Percentiles rank a stretch among this genome's conserved stretches.
phyloP scores from a whole-genome alignment of 2,113 vertebrate species.

The Hydrochoerus hydrochaeris region DNA sequence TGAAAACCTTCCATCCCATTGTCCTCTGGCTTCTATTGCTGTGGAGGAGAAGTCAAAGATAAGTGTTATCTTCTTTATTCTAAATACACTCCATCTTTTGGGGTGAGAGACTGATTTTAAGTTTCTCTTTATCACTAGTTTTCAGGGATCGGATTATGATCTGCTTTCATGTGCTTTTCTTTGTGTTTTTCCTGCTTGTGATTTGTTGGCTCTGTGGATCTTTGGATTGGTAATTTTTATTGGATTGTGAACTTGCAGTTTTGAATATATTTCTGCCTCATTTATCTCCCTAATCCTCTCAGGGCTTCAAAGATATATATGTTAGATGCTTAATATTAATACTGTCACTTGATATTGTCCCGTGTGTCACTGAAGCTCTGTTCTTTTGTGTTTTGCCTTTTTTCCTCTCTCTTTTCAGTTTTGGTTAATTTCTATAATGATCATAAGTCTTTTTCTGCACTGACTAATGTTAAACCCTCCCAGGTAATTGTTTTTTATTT shows the following conservation, averaged over 20 bases:
- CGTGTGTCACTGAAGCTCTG: background rate
- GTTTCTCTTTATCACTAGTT: background rate
- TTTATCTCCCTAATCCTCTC: background rate
- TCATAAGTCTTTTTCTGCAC: background rate
- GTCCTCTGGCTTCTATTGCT: background rate
- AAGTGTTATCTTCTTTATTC: background rate
- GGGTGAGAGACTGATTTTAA: background rate
- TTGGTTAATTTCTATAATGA: slow-evolving; percentile 28
- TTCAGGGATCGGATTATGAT: slow-evolving; percentile 21
- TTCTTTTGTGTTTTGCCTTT: background rate
- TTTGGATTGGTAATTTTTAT: slow-evolving; percentile 36
- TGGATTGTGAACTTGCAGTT: background rate
- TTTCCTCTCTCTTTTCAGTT: background rate
- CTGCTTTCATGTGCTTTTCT: background rate
- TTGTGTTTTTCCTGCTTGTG: background rate
- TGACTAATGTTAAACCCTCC: background rate
- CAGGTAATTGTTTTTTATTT: background rate
- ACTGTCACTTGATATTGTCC: background rate
- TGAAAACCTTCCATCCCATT: slow-evolving; percentile 13
- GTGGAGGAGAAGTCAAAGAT: background rate
- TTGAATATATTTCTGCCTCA: background rate
- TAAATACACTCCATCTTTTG: slow-evolving; percentile 11
- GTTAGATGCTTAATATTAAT: background rate
- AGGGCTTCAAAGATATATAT: background rate
- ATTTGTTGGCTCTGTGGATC: background rate